These are phyloP conservation scores for Troides helena DNA, from an alignment of 2,888 invertebrate species.

Conservation along the genomic window DNA sequence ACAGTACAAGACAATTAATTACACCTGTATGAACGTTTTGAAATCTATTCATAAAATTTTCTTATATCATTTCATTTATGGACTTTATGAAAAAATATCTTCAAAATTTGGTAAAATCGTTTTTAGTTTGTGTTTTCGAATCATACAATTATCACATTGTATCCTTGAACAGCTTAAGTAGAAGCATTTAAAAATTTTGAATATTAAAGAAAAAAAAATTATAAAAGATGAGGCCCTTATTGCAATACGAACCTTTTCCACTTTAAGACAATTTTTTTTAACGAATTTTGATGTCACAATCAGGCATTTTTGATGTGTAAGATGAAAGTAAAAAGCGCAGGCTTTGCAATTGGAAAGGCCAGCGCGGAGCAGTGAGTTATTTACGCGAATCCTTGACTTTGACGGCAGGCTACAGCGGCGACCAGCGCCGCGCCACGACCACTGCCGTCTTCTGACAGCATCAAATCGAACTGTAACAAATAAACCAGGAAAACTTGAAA, in stretches of 20 bases:
- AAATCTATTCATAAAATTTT: background rate
- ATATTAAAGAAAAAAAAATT: background rate
- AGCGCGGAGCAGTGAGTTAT: conserved; percentile 17
- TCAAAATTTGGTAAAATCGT: background rate
- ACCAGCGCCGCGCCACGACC: conserved; percentile 98
- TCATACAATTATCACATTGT: background rate
- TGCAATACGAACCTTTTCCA: background rate
- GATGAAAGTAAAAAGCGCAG: background rate
- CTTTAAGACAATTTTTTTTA: background rate
- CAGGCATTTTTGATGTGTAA: background rate
- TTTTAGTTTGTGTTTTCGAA: background rate
- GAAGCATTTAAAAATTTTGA: background rate
- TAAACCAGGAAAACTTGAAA: conserved; percentile 1
- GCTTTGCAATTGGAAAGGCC: background rate
- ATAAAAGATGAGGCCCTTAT: background rate
- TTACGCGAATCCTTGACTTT: conserved; percentile 54
- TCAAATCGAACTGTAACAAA: conserved; percentile 89
- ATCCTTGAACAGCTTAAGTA: background rate
- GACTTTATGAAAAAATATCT: background rate
- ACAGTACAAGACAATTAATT: background rate
- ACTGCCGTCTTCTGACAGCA: conserved; percentile 97
- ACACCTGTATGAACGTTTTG: background rate
- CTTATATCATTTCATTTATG: background rate
- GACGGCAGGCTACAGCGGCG: conserved; percentile 93
- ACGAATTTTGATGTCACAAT: conserved; percentile 2